phyloP scores from a whole-genome alignment of 2,113 vertebrate genomes.

The Chaetura pelagica region DNA sequence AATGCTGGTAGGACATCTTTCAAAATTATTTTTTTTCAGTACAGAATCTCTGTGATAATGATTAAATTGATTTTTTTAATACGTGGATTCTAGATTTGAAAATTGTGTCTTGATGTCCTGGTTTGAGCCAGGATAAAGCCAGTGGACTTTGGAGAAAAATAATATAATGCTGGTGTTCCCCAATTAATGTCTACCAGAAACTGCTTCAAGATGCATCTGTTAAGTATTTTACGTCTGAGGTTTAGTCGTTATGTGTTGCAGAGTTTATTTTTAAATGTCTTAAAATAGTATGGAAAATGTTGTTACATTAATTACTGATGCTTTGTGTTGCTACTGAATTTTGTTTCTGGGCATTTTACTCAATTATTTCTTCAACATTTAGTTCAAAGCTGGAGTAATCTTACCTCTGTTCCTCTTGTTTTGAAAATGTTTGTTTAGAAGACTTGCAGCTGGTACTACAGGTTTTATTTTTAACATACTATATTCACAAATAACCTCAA shows the following conservation, averaged over 20 bases:
- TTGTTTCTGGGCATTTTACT: neutral
- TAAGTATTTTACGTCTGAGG: neutral
- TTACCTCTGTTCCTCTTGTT: neutral
- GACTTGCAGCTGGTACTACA: neutral
- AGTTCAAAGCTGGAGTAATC: neutral
- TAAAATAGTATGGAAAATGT: neutral
- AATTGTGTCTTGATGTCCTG: neutral
- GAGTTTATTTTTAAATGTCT: neutral
- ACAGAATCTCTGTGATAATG: neutral
- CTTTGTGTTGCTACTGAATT: neutral
- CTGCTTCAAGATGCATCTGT: neutral
- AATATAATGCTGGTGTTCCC: neutral
- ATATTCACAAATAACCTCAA: neutral
- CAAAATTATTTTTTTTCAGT: neutral
- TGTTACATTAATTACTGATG: neutral
- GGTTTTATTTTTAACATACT: constrained; percentile 14
- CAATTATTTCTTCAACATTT: neutral
- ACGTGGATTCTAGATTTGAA: neutral
- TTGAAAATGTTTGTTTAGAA: neutral
- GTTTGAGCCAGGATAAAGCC: too few relatives aligned
- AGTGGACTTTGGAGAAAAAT: neutral
- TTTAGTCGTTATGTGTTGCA: neutral
- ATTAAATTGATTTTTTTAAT: neutral
- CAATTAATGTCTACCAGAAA: neutral
- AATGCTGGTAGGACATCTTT: neutral